Conservation (phyloP, 2,113 vertebrate species). For the Actenoides hombroni region DNA sequence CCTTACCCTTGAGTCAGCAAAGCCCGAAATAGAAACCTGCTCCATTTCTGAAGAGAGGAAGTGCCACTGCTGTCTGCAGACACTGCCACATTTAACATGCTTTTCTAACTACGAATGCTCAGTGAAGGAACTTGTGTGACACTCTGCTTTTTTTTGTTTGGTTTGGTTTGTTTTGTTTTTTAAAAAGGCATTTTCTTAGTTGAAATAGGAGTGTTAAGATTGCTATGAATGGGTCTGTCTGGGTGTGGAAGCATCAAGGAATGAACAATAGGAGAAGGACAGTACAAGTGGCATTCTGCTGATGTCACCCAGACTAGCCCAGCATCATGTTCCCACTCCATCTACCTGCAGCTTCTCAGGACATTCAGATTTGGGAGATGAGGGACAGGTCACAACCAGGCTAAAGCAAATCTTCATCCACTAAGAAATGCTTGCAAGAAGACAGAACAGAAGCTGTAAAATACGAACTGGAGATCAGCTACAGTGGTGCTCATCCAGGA, state of each 20-base stretch:
- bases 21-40: constrained; percentile 52
- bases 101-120: neutral
- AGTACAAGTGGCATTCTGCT: neutral
- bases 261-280: neutral
- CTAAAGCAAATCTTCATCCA: neutral
- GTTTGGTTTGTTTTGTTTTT: too few relatives aligned
- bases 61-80: neutral
- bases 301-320: neutral
- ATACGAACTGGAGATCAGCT: neutral
- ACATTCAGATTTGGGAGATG: neutral
- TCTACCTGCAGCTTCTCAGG: neutral
- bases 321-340: neutral
- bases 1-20: constrained; percentile 60
- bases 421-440: neutral
- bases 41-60: constrained; percentile 14
- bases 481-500: fast-evolving
- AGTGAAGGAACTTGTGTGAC: neutral
- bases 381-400: neutral
- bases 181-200: neutral
- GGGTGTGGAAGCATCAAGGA: neutral
- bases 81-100: neutral
- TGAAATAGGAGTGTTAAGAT: neutral
- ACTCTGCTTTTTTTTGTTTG: neutral
- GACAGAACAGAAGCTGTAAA: neutral
- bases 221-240: neutral